Conservation (phyloP, 2,797 vertebrate species). For the Podarcis siculus region DNA sequence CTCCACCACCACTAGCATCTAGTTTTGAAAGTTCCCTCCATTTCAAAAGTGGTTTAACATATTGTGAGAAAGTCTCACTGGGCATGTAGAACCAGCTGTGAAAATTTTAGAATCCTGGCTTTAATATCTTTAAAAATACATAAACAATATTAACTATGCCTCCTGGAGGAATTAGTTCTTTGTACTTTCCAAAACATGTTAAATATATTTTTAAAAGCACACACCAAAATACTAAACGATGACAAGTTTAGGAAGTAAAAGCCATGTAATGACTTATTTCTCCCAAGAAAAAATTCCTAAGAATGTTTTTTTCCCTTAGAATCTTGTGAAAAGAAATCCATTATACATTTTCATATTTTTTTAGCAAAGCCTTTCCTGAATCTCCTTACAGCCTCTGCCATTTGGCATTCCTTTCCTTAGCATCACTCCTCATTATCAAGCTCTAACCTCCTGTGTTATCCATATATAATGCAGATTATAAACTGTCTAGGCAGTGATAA, state of each 20-base stretch:
- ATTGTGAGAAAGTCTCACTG: not conserved
- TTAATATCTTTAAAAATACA: not conserved
- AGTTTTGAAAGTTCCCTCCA: not conserved
- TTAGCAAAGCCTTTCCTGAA: not conserved
- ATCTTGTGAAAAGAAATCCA: not conserved
- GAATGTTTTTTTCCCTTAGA: not conserved
- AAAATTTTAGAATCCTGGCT: not conserved
- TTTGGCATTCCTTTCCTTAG: not conserved
- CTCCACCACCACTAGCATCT: not conserved
- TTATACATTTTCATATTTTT: not conserved
- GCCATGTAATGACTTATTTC: not conserved
- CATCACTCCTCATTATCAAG: not conserved
- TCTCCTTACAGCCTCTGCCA: not conserved
- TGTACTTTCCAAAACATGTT: not conserved
- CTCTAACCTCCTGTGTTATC: not conserved
- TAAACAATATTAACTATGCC: not conserved
- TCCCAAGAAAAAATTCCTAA: not conserved
- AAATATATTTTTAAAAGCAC: too few relatives aligned
- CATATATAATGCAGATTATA: not conserved
- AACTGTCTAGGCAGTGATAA: not conserved
- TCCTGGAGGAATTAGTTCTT: not conserved
- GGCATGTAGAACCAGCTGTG: not conserved
- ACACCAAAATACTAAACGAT: not conserved
- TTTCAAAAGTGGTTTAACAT: not conserved
- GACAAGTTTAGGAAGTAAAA: not conserved